Conservation (phyloP, 2,888 invertebrate species). For the Pseudococcus viburni region DNA sequence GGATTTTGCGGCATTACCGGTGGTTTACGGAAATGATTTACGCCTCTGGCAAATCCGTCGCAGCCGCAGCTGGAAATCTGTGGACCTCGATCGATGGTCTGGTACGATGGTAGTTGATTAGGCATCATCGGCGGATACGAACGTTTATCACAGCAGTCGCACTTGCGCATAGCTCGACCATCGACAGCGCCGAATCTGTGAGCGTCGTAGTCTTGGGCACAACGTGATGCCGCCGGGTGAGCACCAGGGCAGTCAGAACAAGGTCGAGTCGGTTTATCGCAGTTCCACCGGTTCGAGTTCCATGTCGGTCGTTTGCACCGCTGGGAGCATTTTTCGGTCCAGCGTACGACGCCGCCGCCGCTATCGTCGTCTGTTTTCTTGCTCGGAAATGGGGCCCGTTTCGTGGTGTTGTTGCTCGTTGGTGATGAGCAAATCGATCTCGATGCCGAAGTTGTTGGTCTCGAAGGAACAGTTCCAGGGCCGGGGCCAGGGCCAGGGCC, state of each 20-base stretch:
- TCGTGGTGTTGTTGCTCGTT: neutral
- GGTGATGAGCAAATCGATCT: slow-evolving; percentile 40
- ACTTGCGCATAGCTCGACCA: neutral
- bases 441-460: neutral
- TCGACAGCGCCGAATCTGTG: neutral
- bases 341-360: slow-evolving; percentile 58
- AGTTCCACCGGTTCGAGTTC: slow-evolving; percentile 52
- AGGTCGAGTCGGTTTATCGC: slow-evolving; percentile 28
- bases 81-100: neutral
- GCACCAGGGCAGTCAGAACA: neutral
- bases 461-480: neutral
- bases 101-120: neutral
- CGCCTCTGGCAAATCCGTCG: slow-evolving; percentile 6
- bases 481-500: neutral
- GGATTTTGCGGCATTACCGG: slow-evolving; percentile 37
- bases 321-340: slow-evolving; percentile 59
- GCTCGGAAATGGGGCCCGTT: slow-evolving; percentile 8
- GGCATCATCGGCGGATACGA: neutral
- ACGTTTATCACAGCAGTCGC: slow-evolving; percentile 45
- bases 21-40: neutral
- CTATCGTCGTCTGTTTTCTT: slow-evolving; percentile 52
- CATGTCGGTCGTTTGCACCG: slow-evolving; percentile 27
- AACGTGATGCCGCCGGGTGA: slow-evolving; percentile 2
- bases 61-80: slow-evolving; percentile 4
- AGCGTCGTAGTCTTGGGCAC: slow-evolving; percentile 27